Base-by-base conservation (phyloP, 2,797 vertebrate species). In the Danionella dracula region DNA sequence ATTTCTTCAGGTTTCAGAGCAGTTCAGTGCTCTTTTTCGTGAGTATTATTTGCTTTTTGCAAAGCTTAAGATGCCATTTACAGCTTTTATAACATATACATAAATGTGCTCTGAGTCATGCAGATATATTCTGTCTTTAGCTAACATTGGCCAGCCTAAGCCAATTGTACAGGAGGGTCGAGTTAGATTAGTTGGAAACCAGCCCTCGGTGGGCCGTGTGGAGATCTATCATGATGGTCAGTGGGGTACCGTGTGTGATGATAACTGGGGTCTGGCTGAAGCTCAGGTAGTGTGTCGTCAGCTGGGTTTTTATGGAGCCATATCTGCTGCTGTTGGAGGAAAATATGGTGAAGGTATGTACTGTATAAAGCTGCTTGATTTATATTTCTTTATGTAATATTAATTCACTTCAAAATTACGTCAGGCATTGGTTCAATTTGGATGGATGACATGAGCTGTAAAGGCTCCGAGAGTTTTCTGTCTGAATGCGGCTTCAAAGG, bases 241-340 rank as follows among this genome's bases (percentile, higher is more conserved):
- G 54, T 90, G 87, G 87, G 87, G 89, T 8, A 87, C 87, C 0
- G 82, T 88, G 54, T 90, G 88, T 60, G 86, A 89, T 5, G 86
- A 89, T 5, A 69, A 45, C 11, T 90, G 85, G 86, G 84, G 79
- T 35, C 20, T 83, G 34, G 13, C 50, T 1, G 83, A 87, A 27
- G 83, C 86, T 0, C 70, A 65, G 42, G 85, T 89, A 66, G 85
- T 88, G 65, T 87, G 88, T 73, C 81, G 78, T 11, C 86, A 90
- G 72, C 82, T 90, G 63, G 71, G 72, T 13, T 90, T 85, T 59
- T 73, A 63, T 1, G 73, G 76, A 8, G 89, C 82, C 11, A 63
- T 58, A 48, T 72, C 77, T 10, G 70, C 79, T 2, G 50, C 69
- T 9, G 0, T n/a, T 4, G 84, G 82, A 46, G 83, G 70, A 29